These are phyloP conservation scores for Perodicticus potto DNA, from an alignment of 2,797 vertebrate species.

Conservation along the genomic window DNA sequence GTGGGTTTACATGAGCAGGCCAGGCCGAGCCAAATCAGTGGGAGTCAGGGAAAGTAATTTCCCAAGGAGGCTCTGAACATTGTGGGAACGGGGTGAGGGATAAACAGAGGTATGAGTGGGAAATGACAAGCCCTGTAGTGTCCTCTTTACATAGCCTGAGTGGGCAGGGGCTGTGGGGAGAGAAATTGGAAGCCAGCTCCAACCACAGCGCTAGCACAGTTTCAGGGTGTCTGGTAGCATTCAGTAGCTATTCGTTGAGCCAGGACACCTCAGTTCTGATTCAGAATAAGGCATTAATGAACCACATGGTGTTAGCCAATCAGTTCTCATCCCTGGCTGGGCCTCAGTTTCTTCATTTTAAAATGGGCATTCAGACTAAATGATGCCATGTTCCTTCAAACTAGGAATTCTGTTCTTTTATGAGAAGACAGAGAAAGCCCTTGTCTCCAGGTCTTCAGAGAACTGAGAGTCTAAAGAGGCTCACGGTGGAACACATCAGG, in stretches of 20 bases:
- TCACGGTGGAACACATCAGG: not conserved
- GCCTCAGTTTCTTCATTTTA: not conserved
- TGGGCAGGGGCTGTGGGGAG: not conserved
- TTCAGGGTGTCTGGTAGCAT: not conserved
- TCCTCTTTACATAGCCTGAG: not conserved
- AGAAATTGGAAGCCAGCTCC: not conserved
- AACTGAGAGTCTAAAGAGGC: not conserved
- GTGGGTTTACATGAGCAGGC: not conserved
- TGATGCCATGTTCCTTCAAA: not conserved
- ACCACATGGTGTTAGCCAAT: not conserved
- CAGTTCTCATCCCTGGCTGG: too few relatives aligned
- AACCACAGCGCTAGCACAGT: not conserved
- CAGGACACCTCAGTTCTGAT: not conserved
- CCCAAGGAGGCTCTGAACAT: not conserved
- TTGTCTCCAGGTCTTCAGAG: not conserved
- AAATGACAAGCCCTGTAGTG: accelerated
- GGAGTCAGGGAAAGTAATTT: not conserved
- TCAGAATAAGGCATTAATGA: not conserved
- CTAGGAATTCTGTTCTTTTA: not conserved
- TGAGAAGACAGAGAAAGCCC: not conserved
- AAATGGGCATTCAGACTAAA: not conserved
- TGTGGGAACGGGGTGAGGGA: not conserved
- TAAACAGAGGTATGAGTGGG: not conserved
- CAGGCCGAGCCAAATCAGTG: not conserved
- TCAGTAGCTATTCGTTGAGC: not conserved